Conservation (phyloP, 2,113 vertebrate genomes). For the Calidris pugnax region DNA sequence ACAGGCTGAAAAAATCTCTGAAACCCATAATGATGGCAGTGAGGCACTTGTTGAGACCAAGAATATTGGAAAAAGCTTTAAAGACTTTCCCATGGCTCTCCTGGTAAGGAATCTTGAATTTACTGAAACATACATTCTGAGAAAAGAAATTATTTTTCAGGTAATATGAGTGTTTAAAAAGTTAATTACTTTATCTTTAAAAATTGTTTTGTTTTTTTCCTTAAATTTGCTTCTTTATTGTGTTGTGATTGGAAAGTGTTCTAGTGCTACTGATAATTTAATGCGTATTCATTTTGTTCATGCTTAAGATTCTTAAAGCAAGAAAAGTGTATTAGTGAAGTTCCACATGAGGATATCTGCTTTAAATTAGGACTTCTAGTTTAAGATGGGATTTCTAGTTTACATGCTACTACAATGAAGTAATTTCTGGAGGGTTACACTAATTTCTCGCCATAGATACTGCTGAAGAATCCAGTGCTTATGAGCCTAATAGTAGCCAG, state of each 20-base stretch:
- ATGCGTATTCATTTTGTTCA: neutral
- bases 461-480: slow-evolving; percentile 81
- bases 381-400: neutral
- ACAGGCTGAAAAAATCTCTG: slow-evolving; percentile 72
- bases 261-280: neutral
- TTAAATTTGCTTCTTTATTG: neutral
- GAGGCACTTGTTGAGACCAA: neutral
- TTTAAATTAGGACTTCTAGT: neutral
- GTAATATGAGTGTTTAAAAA: neutral
- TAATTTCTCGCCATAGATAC: slow-evolving; percentile 54
- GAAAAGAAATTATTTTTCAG: neutral
- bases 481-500: slow-evolving; percentile 77
- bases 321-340: neutral
- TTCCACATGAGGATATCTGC: neutral
- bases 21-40: slow-evolving; percentile 72
- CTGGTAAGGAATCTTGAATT: slow-evolving; percentile 68
- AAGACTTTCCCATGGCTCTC: slow-evolving; percentile 75
- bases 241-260: neutral
- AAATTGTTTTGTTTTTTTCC: no score
- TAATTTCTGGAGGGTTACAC: neutral
- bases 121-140: neutral
- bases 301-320: neutral
- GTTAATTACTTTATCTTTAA: neutral
- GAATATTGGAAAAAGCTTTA: slow-evolving; percentile 73
- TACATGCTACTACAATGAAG: neutral